Conservation (phyloP, 37 sponge, comb jelly and placozoan genomes). For the Agelas oroides region DNA sequence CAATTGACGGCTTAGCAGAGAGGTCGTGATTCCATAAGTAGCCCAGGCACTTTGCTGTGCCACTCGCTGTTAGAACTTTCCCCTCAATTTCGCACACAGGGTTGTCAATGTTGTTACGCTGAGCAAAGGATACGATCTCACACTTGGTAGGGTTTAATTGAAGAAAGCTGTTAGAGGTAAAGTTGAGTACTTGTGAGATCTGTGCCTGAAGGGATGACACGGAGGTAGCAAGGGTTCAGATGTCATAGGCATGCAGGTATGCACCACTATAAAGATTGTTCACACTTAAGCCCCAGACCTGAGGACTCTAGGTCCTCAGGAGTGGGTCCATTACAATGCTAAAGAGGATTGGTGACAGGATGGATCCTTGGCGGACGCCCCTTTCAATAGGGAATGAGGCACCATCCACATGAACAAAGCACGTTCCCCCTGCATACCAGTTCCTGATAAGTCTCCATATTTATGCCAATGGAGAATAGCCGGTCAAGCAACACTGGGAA, state of each 20-base stretch:
- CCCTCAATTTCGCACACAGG: neutral
- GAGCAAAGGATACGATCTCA: slow-evolving; percentile 2
- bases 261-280: neutral
- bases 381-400: neutral
- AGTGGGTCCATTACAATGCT: slow-evolving; percentile 9
- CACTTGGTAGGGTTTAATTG: neutral
- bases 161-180: neutral
- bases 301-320: neutral
- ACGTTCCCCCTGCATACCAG: neutral
- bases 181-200: slow-evolving; percentile 6
- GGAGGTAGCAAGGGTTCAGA: neutral
- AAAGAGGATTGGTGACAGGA: neutral
- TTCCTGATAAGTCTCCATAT: neutral
- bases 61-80: neutral
- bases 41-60: slow-evolving; percentile 10
- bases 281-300: neutral
- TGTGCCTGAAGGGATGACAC: neutral
- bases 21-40: neutral
- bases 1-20: slow-evolving; percentile 8
- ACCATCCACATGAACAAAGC: neutral
- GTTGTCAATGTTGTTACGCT: neutral
- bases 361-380: neutral
- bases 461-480: slow-evolving; percentile 6
- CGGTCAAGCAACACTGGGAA: neutral
- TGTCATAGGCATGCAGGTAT: neutral